Evolutionary conservation across 2,888 invertebrate species (phyloP).

Genomic region (Ichneumoninae sp.): DNA sequence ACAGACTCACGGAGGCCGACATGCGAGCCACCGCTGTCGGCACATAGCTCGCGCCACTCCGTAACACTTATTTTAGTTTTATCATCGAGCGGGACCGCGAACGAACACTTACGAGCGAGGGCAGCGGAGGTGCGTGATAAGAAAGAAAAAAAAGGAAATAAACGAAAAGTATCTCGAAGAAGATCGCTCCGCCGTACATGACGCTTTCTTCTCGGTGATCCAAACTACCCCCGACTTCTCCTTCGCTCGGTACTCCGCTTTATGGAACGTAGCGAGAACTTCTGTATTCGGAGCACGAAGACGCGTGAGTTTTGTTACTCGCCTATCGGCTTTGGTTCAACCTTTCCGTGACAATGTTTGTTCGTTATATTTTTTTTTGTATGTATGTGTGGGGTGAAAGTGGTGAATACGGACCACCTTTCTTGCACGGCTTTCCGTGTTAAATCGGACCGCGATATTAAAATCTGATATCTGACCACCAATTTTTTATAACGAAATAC

Average conservation of each 20-base stretch:
- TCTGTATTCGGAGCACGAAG: constrained; percentile 18
- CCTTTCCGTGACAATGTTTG: background rate
- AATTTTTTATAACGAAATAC: too few species aligned
- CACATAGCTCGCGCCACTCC: constrained; percentile 18
- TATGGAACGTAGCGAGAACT: background rate
- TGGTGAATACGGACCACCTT: background rate
- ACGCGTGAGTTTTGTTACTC: constrained; percentile 29
- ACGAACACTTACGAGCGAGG: background rate
- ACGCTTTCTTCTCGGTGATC: background rate
- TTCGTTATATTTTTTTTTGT: background rate
- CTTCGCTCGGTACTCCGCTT: background rate
- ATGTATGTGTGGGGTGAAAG: background rate
- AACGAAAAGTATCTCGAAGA: background rate
- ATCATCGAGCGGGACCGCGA: constrained; percentile 23
- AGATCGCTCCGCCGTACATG: background rate
- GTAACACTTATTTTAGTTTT: constrained; percentile 44
- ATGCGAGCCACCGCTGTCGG: constrained; percentile 15
- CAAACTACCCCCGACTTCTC: constrained; percentile 2
- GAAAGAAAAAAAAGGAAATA: background rate
- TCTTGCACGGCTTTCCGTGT: too few species aligned
- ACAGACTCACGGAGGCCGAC: constrained; percentile 14
- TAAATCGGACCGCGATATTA: too few species aligned
- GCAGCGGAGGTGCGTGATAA: background rate
- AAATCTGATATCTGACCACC: too few species aligned
- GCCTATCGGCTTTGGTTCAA: background rate